These are phyloP conservation scores for Clarias macrocephalus DNA, from an alignment of 2,113 vertebrate genomes.

Conservation along the genomic window DNA sequence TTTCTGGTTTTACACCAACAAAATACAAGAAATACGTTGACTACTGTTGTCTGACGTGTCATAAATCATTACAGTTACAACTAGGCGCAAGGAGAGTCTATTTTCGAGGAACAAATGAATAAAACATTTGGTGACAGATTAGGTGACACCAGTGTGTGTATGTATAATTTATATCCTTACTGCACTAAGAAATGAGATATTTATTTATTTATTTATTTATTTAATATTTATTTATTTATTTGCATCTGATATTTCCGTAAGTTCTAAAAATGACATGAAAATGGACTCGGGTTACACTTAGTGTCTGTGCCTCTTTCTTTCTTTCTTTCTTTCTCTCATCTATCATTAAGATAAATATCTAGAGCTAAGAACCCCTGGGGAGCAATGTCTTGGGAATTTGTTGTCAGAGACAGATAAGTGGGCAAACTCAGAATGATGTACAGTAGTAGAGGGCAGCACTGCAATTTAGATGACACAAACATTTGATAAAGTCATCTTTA, in stretches of 20 bases:
- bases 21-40: conserved; percentile 31
- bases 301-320: background rate
- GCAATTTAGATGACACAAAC: conserved; percentile 36
- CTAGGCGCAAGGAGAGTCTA: background rate
- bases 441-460: conserved; percentile 59
- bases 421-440: conserved; percentile 67
- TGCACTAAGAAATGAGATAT: background rate
- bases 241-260: background rate
- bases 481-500: conserved; percentile 8
- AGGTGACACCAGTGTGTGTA: background rate
- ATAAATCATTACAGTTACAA: background rate
- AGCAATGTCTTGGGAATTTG: conserved; percentile 36
- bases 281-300: conserved; percentile 15
- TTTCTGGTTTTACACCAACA: conserved; percentile 27
- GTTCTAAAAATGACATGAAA: background rate
- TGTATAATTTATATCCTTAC: background rate
- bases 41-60: background rate
- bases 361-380: background rate
- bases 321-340: conserved; percentile 13
- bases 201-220: background rate
- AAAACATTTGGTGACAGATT: background rate
- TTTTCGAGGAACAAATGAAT: background rate
- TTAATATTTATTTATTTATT: conserved; percentile 3
- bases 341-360: conserved; percentile 41
- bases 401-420: conserved; percentile 60